Percentiles rank a stretch among this genome's conserved stretches.
Evolutionary conservation across 2,113 vertebrate species (phyloP).

Genomic region (Scartelaos histophorus): DNA sequence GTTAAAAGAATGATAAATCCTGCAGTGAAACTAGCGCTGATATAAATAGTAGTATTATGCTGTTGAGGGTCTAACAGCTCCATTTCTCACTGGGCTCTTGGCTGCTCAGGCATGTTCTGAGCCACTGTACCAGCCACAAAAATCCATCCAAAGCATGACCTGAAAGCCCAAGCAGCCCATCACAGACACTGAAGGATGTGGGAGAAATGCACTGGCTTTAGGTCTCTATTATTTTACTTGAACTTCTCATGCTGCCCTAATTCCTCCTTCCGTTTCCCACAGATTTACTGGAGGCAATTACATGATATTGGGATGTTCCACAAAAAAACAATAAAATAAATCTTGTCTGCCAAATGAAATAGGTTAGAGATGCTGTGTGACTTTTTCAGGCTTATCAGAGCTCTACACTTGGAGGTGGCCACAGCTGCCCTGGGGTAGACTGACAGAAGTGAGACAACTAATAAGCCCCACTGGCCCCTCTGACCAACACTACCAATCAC

Average conservation of each 20-base stretch:
- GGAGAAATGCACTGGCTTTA: slow-evolving; percentile 14
- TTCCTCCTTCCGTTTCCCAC: slow-evolving; percentile 15
- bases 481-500: no score
- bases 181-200: slow-evolving; percentile 18
- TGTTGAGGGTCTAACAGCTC: slow-evolving; percentile 50
- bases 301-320: background rate
- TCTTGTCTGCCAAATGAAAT: background rate
- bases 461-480: no score
- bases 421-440: no score
- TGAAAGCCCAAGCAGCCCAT: slow-evolving; percentile 51
- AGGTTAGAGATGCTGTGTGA: background rate
- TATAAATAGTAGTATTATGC: slow-evolving; percentile 67
- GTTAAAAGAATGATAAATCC: slow-evolving; percentile 64
- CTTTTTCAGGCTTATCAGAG: background rate
- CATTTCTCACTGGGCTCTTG: slow-evolving; percentile 56
- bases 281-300: slow-evolving; percentile 1
- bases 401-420: no score
- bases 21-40: slow-evolving; percentile 45
- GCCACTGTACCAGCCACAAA: slow-evolving; percentile 50
- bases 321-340: background rate
- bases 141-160: slow-evolving; percentile 59
- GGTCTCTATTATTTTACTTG: slow-evolving; percentile 26
- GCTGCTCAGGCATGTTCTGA: slow-evolving; percentile 53
- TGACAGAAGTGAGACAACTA: no score
- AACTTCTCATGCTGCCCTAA: slow-evolving; percentile 14